Conservation (phyloP, 1,140 invertebrate genomes). For the Rhizoglyphus robini region DNA sequence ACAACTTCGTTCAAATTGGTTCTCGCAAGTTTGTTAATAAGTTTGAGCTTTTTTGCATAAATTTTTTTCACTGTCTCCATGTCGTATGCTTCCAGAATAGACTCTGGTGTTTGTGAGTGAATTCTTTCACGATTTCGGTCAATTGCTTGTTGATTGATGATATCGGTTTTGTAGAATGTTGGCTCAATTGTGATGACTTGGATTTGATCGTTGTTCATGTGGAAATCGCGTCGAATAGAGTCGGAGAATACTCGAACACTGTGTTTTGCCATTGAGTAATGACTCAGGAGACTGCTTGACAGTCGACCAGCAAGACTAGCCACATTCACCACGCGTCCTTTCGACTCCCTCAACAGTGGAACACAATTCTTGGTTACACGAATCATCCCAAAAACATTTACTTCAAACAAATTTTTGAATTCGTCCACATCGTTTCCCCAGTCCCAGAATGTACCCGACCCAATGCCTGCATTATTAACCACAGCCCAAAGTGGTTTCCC, state of each 20-base stretch:
- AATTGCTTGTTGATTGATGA: constrained; percentile 2
- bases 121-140: neutral
- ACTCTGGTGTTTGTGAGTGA: constrained; percentile 31
- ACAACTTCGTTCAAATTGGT: constrained; percentile 32
- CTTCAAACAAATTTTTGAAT: constrained; percentile 32
- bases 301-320: constrained; percentile 35
- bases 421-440: constrained; percentile 30
- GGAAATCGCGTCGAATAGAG: constrained; percentile 40
- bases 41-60: constrained; percentile 29
- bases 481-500: no score
- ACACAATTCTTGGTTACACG: constrained; percentile 48
- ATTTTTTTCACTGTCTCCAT: constrained; percentile 33
- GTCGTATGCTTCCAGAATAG: constrained; percentile 32
- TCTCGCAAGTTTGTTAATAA: constrained; percentile 17
- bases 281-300: no score
- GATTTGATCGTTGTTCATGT: constrained; percentile 40
- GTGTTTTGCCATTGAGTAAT: no score
- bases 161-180: constrained; percentile 12
- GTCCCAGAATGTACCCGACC: constrained; percentile 32
- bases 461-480: no score
- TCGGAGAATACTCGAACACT: constrained; percentile 41
- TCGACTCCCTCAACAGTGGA: constrained; percentile 48
- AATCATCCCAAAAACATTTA: constrained; percentile 52
- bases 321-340: constrained; percentile 41
- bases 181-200: constrained; percentile 39